phyloP scores from a whole-genome alignment of 2,888 invertebrate genomes.

The Erynnis tages region DNA sequence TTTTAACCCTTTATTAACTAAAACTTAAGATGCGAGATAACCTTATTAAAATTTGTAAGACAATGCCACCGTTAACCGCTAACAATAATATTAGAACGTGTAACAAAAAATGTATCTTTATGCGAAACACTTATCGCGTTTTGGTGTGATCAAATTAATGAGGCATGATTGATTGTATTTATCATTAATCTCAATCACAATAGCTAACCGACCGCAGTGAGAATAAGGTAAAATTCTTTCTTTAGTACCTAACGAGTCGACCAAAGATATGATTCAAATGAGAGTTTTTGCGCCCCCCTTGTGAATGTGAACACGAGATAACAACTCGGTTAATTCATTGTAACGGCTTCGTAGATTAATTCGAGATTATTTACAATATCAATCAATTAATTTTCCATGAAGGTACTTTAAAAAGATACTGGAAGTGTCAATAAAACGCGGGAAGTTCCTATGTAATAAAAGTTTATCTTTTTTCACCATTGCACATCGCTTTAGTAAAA shows the following conservation, averaged over 20 bases:
- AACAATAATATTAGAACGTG: conserved; percentile 16
- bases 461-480: conserved; percentile 11
- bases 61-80: conserved; percentile 6
- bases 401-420: conserved; percentile 17
- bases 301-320: conserved; percentile 49
- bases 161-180: conserved; percentile 28
- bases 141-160: conserved; percentile 21
- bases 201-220: conserved; percentile 27
- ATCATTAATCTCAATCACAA: conserved; percentile 26
- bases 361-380: conserved; percentile 38
- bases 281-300: conserved; percentile 39
- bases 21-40: conserved; percentile 7
- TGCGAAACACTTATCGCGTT: conserved; percentile 24
- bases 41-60: conserved; percentile 8
- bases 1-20: conserved; percentile 1
- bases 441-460: conserved; percentile 16
- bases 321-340: conserved; percentile 40
- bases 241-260: conserved; percentile 18
- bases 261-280: conserved; percentile 23
- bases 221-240: conserved; percentile 30
- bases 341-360: conserved; percentile 35
- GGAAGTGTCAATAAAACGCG: conserved; percentile 13
- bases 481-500: too few species aligned
- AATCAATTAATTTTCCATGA: conserved; percentile 31
- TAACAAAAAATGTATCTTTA: conserved; percentile 16